phyloP scores from a whole-genome alignment of 2,113 vertebrate species.

The Campylorhamphus procurvoides region DNA sequence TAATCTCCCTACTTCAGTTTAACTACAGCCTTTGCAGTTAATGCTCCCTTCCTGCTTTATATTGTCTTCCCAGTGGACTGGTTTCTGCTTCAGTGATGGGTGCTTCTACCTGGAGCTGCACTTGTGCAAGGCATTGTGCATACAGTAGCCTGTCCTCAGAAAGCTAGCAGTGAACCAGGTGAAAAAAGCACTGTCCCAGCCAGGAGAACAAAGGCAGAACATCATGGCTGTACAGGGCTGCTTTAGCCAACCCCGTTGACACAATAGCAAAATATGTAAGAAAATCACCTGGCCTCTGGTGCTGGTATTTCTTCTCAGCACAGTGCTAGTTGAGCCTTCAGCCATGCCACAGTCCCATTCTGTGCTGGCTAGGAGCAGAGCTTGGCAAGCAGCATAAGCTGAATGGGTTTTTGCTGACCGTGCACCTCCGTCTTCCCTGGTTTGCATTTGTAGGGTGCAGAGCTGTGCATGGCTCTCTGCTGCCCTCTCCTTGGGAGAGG shows the following conservation, averaged over 20 bases:
- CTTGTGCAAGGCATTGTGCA: fast-evolving
- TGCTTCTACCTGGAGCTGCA: not conserved
- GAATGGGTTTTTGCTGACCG: not conserved
- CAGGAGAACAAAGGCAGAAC: not conserved
- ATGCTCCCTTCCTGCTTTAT: not conserved
- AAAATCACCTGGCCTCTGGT: not conserved
- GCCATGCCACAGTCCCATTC: not conserved
- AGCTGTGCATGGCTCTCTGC: not conserved
- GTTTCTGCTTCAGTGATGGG: not conserved
- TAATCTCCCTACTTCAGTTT: not conserved
- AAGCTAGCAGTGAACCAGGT: not conserved
- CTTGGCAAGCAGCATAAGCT: not conserved
- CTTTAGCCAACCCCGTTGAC: not conserved
- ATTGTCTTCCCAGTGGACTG: not conserved
- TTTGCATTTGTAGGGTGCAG: fast-evolving
- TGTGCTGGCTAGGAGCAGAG: not conserved
- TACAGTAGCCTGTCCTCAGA: not conserved
- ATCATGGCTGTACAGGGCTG: not conserved
- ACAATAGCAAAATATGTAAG: not conserved
- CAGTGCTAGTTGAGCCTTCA: not conserved
- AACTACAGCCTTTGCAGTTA: not conserved
- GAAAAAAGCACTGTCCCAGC: not conserved
- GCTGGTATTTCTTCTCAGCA: not conserved
- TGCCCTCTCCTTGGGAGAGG: conserved; percentile 33
- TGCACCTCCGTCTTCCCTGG: not conserved